Conservation (phyloP, 2,888 invertebrate species). For the Lycophotia porphyrea region DNA sequence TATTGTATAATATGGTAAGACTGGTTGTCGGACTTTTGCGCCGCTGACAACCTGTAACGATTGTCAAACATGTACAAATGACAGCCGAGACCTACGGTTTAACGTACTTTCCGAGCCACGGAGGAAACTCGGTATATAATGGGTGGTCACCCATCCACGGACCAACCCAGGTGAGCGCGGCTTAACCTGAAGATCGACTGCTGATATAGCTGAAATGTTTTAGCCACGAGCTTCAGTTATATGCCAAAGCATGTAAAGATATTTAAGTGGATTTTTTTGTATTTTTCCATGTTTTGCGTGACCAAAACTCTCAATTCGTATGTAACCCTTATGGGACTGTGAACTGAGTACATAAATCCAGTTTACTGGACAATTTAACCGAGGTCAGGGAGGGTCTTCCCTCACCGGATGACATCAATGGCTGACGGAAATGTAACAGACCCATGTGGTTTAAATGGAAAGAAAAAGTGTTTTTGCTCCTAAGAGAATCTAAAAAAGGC, state of each 20-base stretch:
- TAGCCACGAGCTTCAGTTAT: too few relatives aligned
- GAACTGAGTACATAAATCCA: constrained; percentile 35
- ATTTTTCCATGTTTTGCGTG: neutral
- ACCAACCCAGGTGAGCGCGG: too few relatives aligned
- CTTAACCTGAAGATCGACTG: too few relatives aligned
- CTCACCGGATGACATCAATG: constrained; percentile 26
- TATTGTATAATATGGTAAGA: too few relatives aligned
- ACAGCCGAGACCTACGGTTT: too few relatives aligned
- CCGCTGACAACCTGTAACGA: too few relatives aligned
- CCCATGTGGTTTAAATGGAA: constrained; percentile 11
- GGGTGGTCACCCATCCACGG: too few relatives aligned
- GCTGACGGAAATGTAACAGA: constrained; percentile 27
- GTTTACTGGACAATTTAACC: constrained; percentile 35
- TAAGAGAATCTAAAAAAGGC: neutral
- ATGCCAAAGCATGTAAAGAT: neutral
- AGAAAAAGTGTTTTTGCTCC: constrained; percentile 2
- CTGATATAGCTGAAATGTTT: too few relatives aligned
- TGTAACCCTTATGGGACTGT: constrained; percentile 6
- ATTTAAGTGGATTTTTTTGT: neutral
- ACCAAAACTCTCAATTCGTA: constrained; percentile 1
- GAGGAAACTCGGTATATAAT: too few relatives aligned
- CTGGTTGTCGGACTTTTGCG: too few relatives aligned
- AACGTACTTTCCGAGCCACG: too few relatives aligned
- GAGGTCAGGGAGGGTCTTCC: constrained; percentile 13
- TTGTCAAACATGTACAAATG: too few relatives aligned